These are phyloP conservation scores for Ganaspis sp. DNA, from an alignment of 1,140 invertebrate genomes.

Conservation along the genomic window DNA sequence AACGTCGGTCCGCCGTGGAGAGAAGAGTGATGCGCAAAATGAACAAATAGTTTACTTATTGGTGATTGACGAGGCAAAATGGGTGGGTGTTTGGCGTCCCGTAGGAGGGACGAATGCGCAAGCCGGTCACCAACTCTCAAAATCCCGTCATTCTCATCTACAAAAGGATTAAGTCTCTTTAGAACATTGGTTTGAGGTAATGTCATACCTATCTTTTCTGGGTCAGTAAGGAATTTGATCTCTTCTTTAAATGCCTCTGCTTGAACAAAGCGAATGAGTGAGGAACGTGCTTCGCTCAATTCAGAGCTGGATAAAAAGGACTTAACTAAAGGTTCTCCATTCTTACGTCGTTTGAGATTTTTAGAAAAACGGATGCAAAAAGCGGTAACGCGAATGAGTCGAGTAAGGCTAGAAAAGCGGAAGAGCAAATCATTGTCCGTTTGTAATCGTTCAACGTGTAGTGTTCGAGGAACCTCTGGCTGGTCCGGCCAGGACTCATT, in stretches of 20 bases:
- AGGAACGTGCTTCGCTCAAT: neutral
- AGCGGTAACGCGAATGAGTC: neutral
- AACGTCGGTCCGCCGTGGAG: slow-evolving; percentile 56
- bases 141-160: neutral
- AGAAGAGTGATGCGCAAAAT: slow-evolving; percentile 49
- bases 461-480: neutral
- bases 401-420: neutral
- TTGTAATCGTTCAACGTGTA: neutral
- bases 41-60: slow-evolving; percentile 42
- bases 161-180: slow-evolving; percentile 21
- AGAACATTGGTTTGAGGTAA: neutral
- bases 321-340: neutral
- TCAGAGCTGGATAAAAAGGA: neutral
- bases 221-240: neutral
- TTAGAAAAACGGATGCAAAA: neutral
- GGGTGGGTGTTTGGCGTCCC: slow-evolving; percentile 27
- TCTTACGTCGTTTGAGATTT: neutral
- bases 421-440: neutral
- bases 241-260: neutral
- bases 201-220: neutral
- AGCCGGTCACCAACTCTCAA: slow-evolving; percentile 34
- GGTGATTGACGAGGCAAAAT: neutral
- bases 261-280: neutral
- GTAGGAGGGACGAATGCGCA: neutral
- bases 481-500: neutral